Conservation (phyloP, 1,140 invertebrate genomes). For the Monomorium pharaonis region DNA sequence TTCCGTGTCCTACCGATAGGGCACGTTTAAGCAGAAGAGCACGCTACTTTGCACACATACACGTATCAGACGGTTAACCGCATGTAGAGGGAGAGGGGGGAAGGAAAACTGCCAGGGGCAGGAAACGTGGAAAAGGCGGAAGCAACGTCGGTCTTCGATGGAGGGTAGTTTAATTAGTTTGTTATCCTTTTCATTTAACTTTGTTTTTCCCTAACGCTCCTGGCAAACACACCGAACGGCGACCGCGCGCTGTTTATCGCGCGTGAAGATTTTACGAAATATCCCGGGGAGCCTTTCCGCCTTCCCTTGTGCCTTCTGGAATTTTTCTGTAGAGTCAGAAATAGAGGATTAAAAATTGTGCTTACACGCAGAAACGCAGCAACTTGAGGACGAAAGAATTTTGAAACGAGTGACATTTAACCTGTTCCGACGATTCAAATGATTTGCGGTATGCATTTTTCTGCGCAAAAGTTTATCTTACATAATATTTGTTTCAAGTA, state of each 20-base stretch:
- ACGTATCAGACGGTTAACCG: neutral
- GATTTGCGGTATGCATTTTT: no score
- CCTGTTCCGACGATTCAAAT: no score
- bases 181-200: constrained; percentile 77
- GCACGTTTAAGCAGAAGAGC: neutral
- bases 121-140: constrained; percentile 48
- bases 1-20: neutral
- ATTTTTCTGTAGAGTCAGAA: neutral
- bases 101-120: neutral
- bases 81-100: neutral
- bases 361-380: no score
- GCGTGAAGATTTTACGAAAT: neutral
- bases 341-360: neutral
- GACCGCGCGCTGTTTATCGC: neutral
- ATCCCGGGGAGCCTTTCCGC: neutral
- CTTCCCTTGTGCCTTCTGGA: neutral
- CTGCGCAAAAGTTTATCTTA: no score
- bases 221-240: neutral
- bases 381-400: no score
- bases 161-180: constrained; percentile 78
- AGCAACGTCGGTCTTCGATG: constrained; percentile 33
- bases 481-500: no score
- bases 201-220: constrained; percentile 61
- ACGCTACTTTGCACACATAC: neutral
- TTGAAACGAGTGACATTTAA: no score